Base-by-base conservation (phyloP, 2,113 vertebrate genomes). In the Psittacula cyanocephala region DNA sequence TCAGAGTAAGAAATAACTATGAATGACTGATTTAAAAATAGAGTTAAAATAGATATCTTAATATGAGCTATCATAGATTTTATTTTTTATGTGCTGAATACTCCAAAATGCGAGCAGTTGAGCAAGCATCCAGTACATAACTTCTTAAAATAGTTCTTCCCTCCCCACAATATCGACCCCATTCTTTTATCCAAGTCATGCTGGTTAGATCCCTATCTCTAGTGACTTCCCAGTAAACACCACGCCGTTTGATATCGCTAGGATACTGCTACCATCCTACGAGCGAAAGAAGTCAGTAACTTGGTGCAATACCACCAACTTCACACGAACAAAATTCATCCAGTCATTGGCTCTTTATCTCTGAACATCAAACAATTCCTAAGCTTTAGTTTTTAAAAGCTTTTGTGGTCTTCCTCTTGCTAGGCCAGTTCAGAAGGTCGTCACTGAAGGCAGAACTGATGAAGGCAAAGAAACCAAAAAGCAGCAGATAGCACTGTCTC, bases 31-130 rank as follows among this genome's bases (percentile, higher is more conserved):
- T 94, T 95, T 86, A 94, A 96, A 94, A 96, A 96, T 95, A 97
- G 93, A 96, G 91, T 96, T 97, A 96, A 95, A 97, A 96, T 95
- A 97, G 92, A 93, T 95, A 95, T 96, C 88, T 97, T 96, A 96
- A 94, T 96, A 96, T 95, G 93, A 91, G 82, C 90, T 95, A 93
- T 94, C 91, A 97, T 95, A 96, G 91, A 95, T 74, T 93, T 88
- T 63, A 60, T 77, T 82, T 85, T 86, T 81, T 92, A 96, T 96
- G 95, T 96, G 96, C 95, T 93, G 93, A 96, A 96, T 85, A 95
- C 96, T 96, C 92, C 52, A 87, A 84, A 93, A 95, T 35, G 57
- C 9, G 5, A 96, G 83, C 25, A 95, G 83, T 0, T 87, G 93
- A 96, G 84, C 83, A 96, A 96, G 93, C 95, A 96, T 96, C 86